These are phyloP conservation scores for Clarias batrachus DNA, from an alignment of 2,113 vertebrate genomes.

Conservation along the genomic window DNA sequence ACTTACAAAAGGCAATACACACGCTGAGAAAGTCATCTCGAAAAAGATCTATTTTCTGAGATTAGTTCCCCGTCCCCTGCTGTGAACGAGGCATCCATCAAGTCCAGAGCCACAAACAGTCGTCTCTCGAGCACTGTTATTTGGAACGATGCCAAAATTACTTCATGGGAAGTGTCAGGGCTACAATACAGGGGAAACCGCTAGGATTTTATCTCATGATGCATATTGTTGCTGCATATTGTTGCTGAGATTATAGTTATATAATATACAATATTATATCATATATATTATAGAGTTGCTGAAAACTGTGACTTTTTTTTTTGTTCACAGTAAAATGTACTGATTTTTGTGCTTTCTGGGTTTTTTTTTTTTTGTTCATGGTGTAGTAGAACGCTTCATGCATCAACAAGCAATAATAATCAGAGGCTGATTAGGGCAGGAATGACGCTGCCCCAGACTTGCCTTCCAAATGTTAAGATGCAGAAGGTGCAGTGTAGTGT, in stretches of 20 bases:
- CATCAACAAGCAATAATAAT: neutral
- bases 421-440: neutral
- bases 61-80: neutral
- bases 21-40: neutral
- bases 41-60: conserved; percentile 2
- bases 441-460: neutral
- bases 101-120: neutral
- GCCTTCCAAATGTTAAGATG: neutral
- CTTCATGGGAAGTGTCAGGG: neutral
- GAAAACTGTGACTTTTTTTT: neutral
- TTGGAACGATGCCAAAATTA: neutral
- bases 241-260: no score
- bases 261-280: no score
- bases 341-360: neutral
- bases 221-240: neutral
- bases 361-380: no score
- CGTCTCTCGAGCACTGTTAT: neutral
- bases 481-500: neutral
- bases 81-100: conserved; percentile 14
- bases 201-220: neutral
- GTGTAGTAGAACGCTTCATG: neutral
- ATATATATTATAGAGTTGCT: neutral
- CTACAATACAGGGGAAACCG: neutral
- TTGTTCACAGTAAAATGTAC: neutral
- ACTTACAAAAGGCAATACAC: neutral